Evolutionary conservation across 2,113 vertebrate genomes (phyloP).

Genomic region (Macrotus californicus): DNA sequence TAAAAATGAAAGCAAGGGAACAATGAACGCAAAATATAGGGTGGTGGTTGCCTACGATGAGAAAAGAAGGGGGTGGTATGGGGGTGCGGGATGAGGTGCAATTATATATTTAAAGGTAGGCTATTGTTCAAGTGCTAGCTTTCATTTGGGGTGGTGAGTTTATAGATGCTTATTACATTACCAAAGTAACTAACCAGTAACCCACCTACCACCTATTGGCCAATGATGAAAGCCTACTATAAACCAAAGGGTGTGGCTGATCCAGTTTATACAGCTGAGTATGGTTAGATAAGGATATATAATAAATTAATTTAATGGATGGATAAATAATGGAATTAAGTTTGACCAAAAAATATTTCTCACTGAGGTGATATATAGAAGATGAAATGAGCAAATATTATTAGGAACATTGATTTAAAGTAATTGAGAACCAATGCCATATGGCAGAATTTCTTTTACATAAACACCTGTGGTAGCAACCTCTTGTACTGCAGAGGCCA

Average conservation of each 20-base stretch:
- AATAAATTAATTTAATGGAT: background rate
- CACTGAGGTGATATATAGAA: background rate
- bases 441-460: too few relatives aligned
- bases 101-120: rapidly evolving
- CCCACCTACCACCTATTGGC: background rate
- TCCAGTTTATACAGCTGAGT: background rate
- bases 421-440: rapidly evolving
- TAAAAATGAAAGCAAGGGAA: background rate
- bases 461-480: rapidly evolving
- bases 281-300: background rate
- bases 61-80: rapidly evolving
- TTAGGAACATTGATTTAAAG: rapidly evolving
- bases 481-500: rapidly evolving
- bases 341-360: background rate
- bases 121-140: background rate
- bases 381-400: background rate
- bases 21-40: rapidly evolving
- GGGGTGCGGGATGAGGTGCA: rapidly evolving
- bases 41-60: background rate
- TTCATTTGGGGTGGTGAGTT: background rate
- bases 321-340: background rate
- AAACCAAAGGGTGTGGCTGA: background rate
- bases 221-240: background rate
- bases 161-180: too few relatives aligned
- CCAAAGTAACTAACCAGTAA: background rate